phyloP scores from a whole-genome alignment of 2,888 invertebrate species.

The Nomada lathburiana region DNA sequence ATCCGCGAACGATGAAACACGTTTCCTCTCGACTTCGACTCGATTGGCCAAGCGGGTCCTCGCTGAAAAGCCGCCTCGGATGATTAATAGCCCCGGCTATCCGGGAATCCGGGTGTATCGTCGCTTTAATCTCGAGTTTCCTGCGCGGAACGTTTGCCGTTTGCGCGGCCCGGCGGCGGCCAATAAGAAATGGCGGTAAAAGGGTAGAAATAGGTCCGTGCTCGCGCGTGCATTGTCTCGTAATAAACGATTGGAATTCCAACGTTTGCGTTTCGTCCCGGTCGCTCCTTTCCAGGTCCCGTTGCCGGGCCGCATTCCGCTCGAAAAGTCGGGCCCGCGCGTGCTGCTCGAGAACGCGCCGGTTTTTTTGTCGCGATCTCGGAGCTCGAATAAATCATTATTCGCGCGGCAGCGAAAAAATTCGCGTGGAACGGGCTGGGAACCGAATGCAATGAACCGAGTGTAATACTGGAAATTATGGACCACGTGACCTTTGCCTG shows the following conservation, averaged over 20 bases:
- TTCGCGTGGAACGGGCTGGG: not conserved
- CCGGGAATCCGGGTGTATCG: slow-evolving; percentile 41
- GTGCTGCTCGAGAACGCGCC: slow-evolving; percentile 46
- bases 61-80: slow-evolving; percentile 37
- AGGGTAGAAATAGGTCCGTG: slow-evolving; percentile 57
- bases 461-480: not conserved
- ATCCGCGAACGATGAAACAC: not conserved
- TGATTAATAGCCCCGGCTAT: slow-evolving; percentile 57
- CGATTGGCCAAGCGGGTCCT: not conserved
- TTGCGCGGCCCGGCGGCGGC: slow-evolving; percentile 40
- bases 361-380: slow-evolving; percentile 40
- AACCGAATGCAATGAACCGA: not conserved
- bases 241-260: slow-evolving; percentile 60
- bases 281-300: slow-evolving; percentile 55
- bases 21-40: not conserved
- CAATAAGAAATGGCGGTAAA: slow-evolving; percentile 59
- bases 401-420: not conserved
- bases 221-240: slow-evolving; percentile 46
- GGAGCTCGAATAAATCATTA: slow-evolving; percentile 31
- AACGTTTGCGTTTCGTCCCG: slow-evolving; percentile 55
- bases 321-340: slow-evolving; percentile 49
- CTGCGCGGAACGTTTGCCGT: slow-evolving; percentile 42
- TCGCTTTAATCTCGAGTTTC: slow-evolving; percentile 43
- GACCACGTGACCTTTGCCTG: not conserved
- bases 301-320: slow-evolving; percentile 38